Conservation (phyloP, 2,113 vertebrate genomes). For the Brachypodius melanocephalos region DNA sequence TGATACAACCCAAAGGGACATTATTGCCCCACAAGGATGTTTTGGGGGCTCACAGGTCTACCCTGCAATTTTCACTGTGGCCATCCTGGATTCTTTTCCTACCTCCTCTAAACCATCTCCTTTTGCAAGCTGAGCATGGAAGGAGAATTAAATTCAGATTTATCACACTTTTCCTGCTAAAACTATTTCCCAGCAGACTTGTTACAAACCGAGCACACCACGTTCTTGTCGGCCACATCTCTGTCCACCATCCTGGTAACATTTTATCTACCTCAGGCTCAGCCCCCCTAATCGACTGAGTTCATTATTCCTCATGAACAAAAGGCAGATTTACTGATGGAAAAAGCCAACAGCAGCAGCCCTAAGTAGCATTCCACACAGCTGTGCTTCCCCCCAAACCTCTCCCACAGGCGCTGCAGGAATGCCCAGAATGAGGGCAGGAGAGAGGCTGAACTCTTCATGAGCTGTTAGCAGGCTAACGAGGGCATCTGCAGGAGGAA, state of each 20-base stretch:
- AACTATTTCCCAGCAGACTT: not conserved
- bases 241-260: not conserved
- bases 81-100: not conserved
- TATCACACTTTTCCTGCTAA: not conserved
- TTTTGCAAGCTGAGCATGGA: not conserved
- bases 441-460: not conserved
- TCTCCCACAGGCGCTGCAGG: not conserved
- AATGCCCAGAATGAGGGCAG: not conserved
- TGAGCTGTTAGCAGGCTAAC: not conserved
- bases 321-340: not conserved
- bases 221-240: not conserved
- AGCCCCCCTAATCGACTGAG: not conserved
- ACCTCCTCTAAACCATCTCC: not conserved
- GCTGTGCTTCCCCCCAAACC: not conserved
- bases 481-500: conserved; percentile 56
- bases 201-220: not conserved
- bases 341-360: not conserved
- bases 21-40: not conserved
- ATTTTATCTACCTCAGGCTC: not conserved
- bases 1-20: too few relatives aligned
- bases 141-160: conserved; percentile 24
- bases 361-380: not conserved
- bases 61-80: not conserved
- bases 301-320: not conserved
- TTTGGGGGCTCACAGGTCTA: not conserved